phyloP scores from a whole-genome alignment of 2,888 invertebrate genomes.

The Diadromus collaris region DNA sequence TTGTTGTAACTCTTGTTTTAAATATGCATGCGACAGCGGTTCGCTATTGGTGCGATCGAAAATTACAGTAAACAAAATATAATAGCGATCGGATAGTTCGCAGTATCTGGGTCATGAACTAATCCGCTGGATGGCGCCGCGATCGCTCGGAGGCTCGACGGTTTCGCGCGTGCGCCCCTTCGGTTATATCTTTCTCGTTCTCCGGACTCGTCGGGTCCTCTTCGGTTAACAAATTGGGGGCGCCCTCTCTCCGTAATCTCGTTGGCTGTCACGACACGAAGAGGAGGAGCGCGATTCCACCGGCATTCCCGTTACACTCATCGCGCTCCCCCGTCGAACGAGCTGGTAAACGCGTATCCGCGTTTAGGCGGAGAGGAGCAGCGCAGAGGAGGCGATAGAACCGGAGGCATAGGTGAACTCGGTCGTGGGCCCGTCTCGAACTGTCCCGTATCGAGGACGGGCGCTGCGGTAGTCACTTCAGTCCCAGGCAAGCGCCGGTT shows the following conservation, averaged over 20 bases:
- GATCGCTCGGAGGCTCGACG: neutral
- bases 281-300: conserved; percentile 8
- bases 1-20: neutral
- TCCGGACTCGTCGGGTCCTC: neutral
- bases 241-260: neutral
- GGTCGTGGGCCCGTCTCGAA: conserved; percentile 42
- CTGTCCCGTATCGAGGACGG: conserved; percentile 49
- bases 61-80: neutral
- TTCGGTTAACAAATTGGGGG: conserved; percentile 7
- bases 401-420: conserved; percentile 41
- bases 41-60: neutral
- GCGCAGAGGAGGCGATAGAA: conserved; percentile 1
- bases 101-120: neutral
- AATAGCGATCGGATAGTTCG: neutral
- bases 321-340: conserved; percentile 17
- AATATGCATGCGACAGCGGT: neutral
- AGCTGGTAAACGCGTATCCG: conserved; percentile 26
- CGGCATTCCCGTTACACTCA: conserved; percentile 48
- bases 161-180: neutral
- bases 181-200: neutral
- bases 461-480: conserved; percentile 1
- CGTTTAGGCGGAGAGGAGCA: conserved; percentile 10
- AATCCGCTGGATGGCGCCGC: neutral
- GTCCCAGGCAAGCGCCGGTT: conserved; percentile 28
- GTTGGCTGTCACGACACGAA: neutral